Base-by-base conservation (phyloP, 2,113 vertebrate genomes). In the Ranitomeya variabilis region DNA sequence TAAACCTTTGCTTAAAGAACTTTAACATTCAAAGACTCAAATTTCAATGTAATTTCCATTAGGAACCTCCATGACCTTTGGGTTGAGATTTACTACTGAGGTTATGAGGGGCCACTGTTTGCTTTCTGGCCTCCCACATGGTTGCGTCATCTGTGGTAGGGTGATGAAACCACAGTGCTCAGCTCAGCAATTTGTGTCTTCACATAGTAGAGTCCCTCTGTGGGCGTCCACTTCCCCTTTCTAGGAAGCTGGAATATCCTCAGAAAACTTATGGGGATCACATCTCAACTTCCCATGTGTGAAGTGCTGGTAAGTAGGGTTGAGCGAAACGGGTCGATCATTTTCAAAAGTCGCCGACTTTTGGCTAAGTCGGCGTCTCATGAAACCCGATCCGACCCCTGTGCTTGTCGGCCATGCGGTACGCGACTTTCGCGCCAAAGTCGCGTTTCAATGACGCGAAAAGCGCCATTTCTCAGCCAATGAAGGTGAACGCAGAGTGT, bases 91-190 rank as follows among this genome's bases (percentile, higher is more conserved):
- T 71, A 14, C 31, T 77, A 45, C 74, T 10, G 2, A 31, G 59
- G 59, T 60, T 62, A 37, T 60, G 45, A 64, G 11, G n/a, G 26
- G 59, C 11, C 37, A 64, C 16, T 59, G 19, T 60, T 67, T 81
- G 18, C 31, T 55, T 3, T 81, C 3, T 81, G 64, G 74, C 60
- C 74, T 78, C 85, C 74, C 85, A 87, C n/a, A 6, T 15, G 16
- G 62, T n/a, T 62, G 31, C 15, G 15, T 71, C 18, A 19, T 80
- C 37, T 80, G 86, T 80, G 86, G 86, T 80, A 55, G 85, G 7
- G 0, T 7, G 12, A 67, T 80, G 15, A n/a, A 16, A 87, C 86
- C 76, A 80, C 86, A 86, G 14, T 67, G 19, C 74, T 78, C 85
- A 55, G 23, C 55, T 78, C 85, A 79, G 59, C 55, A 78, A 16